Base-by-base conservation (phyloP, 2,797 vertebrate species). In the Champsocephalus gunnari region DNA sequence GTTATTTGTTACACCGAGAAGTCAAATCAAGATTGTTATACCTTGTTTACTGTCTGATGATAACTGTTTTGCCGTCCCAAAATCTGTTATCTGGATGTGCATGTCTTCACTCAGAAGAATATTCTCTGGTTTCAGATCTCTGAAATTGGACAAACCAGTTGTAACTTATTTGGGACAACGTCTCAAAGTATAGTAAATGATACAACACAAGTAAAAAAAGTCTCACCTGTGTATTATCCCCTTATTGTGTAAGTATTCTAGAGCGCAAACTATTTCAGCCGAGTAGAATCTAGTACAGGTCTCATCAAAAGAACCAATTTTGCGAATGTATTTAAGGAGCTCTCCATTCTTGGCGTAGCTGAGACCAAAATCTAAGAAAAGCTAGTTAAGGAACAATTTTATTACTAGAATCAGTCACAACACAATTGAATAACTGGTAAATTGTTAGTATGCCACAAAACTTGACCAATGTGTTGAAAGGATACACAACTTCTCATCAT, bases 401-500 rank as follows among this genome's bases (percentile, higher is more conserved):
- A 63, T 14, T 51, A 74, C 6, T 12, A 59, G 19, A 53, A 59
- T 58, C 21, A n/a, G 11, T 47, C n/a, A 58, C 73, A 51, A 73
- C 66, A 64, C 62, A 68, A 13, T 3, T 50, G 48, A 32, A 54
- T 12, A 75, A 17, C 4, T 34, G 4, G 13, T 4, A 19, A 14
- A 3, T 7, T 43, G 34, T 4, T 34, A 2, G 50, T 44, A 38
- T 17, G 62, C 1, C 63, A 51, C 11, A 70, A 10, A 44, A 2
- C 6, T 10, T 62, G 9, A 73, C 17, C 66, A 62, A 56, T 8
- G 28, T 77, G n/a, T 81, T 63, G 88, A 82, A 96, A 99, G 98
- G 98, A 99, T 99, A 99, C 98, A 99, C 19, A 99, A 95, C 91
- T 99, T 99, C 92, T 99, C 98, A 71, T 99, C 98, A 72, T 99